phyloP scores from a whole-genome alignment of 2,888 invertebrate genomes.

The Sinhomidia bicolor region DNA sequence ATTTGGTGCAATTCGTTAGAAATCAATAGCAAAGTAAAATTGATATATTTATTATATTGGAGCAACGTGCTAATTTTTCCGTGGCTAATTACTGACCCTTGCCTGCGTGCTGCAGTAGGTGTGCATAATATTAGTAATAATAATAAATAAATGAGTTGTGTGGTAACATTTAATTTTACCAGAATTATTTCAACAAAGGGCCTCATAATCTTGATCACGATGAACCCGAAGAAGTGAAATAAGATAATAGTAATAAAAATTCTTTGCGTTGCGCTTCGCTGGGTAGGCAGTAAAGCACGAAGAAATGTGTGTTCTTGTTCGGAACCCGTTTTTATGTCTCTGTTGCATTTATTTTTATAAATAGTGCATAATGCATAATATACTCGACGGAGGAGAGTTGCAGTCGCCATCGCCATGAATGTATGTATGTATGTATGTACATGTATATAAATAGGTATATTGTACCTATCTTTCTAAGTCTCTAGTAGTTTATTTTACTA shows the following conservation, averaged over 20 bases:
- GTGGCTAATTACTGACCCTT: neutral
- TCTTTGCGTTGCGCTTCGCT: neutral
- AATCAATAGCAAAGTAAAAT: too few species aligned
- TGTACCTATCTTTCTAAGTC: too few species aligned
- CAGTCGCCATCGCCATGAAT: neutral
- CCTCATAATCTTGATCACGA: conserved; percentile 20
- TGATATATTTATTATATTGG: too few species aligned
- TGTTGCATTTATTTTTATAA: conserved; percentile 63
- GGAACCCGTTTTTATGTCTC: conserved; percentile 48
- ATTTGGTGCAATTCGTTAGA: too few species aligned
- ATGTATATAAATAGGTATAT: neutral
- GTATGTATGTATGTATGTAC: neutral
- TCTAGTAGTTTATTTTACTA: too few species aligned
- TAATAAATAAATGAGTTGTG: neutral
- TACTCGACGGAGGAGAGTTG: too few species aligned
- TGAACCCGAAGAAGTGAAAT: neutral
- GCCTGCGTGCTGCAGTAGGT: neutral
- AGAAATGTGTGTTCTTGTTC: conserved; percentile 36
- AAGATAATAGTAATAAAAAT: too few species aligned
- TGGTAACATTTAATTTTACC: neutral
- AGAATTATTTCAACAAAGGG: neutral
- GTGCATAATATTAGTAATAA: neutral
- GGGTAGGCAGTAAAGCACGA: conserved; percentile 44
- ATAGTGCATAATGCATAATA: conserved; percentile 64
- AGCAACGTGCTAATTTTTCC: too few species aligned